A percentile compares a stretch with the other conserved stretches of the same genome.
phyloP scores from a whole-genome alignment of 2,888 invertebrate species.

The Plemyria rubiginata region DNA sequence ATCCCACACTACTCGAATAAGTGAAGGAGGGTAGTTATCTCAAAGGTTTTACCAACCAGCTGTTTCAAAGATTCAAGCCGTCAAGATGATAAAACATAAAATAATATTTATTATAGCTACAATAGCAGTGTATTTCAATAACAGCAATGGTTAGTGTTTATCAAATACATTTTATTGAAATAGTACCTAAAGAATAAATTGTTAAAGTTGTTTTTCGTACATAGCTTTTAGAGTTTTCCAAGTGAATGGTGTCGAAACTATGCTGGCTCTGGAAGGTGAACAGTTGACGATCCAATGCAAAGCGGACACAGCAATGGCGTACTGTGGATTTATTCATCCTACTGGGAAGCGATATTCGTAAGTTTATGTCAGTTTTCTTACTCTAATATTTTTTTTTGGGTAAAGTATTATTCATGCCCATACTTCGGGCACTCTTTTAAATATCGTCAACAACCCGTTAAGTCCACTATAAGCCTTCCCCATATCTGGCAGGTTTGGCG shows the following conservation, averaged over 20 bases:
- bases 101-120: slow-evolving; percentile 9
- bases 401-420: too few species aligned
- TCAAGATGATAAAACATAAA: slow-evolving; percentile 23
- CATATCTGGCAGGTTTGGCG: too few species aligned
- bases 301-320: slow-evolving; percentile 67
- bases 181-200: background rate
- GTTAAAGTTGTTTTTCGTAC: slow-evolving; percentile 12
- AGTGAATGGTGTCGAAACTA: slow-evolving; percentile 60
- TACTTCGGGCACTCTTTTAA: too few species aligned
- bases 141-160: slow-evolving; percentile 24
- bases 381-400: too few species aligned
- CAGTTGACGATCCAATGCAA: slow-evolving; percentile 66
- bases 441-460: too few species aligned
- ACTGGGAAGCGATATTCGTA: slow-evolving; percentile 75
- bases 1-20: slow-evolving; percentile 24
- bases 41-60: slow-evolving; percentile 15
- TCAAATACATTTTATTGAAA: background rate
- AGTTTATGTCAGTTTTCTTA: too few species aligned
- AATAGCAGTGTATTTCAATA: slow-evolving; percentile 6
- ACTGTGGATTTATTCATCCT: slow-evolving; percentile 76
- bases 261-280: slow-evolving; percentile 70
- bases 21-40: slow-evolving; percentile 52
- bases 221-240: slow-evolving; percentile 70
- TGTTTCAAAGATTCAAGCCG: too few species aligned
- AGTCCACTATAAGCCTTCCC: too few species aligned